These are phyloP conservation scores for Metopia argyrocephala DNA, from an alignment of 2,888 invertebrate genomes.

Conservation along the genomic window DNA sequence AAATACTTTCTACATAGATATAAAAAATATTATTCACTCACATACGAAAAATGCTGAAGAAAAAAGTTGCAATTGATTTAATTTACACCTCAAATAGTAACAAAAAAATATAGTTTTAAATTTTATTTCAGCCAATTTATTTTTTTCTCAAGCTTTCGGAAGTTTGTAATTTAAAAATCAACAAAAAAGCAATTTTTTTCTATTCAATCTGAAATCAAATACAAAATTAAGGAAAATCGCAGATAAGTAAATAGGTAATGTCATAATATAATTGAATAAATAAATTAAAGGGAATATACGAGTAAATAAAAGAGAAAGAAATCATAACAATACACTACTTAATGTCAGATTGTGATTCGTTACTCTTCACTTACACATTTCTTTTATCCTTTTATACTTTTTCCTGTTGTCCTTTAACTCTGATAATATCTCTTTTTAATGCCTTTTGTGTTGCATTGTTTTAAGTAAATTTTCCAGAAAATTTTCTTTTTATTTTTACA, in stretches of 20 bases:
- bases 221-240: no score
- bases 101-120: no score
- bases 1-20: no score
- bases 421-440: conserved; percentile 16
- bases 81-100: conserved; percentile 23
- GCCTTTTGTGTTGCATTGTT: conserved; percentile 28
- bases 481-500: no score
- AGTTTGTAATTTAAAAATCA: no score
- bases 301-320: conserved; percentile 5
- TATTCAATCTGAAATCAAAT: no score
- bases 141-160: conserved; percentile 11
- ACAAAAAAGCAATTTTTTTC: no score
- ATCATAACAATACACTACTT: conserved; percentile 38
- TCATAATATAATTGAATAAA: conserved; percentile 42
- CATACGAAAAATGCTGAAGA: no score
- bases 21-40: no score
- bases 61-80: conserved; percentile 31
- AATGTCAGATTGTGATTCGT: conserved; percentile 40
- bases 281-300: not conserved
- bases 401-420: conserved; percentile 18
- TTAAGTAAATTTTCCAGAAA: conserved; percentile 58
- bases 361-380: not conserved
- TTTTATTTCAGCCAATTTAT: conserved; percentile 19
- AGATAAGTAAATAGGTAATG: conserved; percentile 39
- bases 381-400: not conserved